Evolutionary conservation across 2,797 vertebrate genomes (phyloP).

Genomic region (Anomalospiza imberbis): DNA sequence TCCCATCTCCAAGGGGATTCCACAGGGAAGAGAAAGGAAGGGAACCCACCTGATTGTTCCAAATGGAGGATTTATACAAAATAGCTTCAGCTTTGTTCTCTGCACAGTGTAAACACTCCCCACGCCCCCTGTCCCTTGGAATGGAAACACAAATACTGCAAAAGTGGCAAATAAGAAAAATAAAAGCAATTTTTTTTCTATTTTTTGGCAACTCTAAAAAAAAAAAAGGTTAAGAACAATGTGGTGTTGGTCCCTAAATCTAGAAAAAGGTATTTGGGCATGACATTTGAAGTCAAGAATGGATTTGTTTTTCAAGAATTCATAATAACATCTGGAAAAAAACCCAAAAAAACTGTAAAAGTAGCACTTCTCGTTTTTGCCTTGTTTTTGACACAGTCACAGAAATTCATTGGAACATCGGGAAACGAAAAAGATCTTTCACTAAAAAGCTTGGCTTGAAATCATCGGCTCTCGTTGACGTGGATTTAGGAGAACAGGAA

Average conservation of each 20-base stretch:
- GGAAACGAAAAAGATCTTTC: slow-evolving; percentile 42
- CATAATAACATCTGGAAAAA: slow-evolving; percentile 33
- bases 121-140: slow-evolving; percentile 58
- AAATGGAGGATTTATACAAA: slow-evolving; percentile 60
- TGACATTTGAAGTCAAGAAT: slow-evolving; percentile 47
- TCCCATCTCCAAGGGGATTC: background rate
- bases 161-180: slow-evolving; percentile 74
- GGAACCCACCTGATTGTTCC: slow-evolving; percentile 24
- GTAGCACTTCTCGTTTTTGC: slow-evolving; percentile 65
- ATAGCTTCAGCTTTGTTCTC: slow-evolving; percentile 63
- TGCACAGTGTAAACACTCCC: slow-evolving; percentile 58
- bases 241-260: slow-evolving; percentile 74
- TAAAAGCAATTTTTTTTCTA: slow-evolving; percentile 45
- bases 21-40: background rate
- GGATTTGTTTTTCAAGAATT: slow-evolving; percentile 49
- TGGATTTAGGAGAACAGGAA: slow-evolving; percentile 65
- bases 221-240: slow-evolving; percentile 62
- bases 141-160: slow-evolving; percentile 74
- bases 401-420: slow-evolving; percentile 66
- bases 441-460: slow-evolving; percentile 74
- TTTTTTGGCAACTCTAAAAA: slow-evolving; percentile 74
- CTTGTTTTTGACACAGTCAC: slow-evolving; percentile 70
- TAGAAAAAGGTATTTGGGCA: slow-evolving; percentile 57
- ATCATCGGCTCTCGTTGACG: slow-evolving; percentile 51
- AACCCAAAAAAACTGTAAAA: background rate